phyloP scores from a whole-genome alignment of 2,113 vertebrate genomes.

The Edolisoma coerulescens region DNA sequence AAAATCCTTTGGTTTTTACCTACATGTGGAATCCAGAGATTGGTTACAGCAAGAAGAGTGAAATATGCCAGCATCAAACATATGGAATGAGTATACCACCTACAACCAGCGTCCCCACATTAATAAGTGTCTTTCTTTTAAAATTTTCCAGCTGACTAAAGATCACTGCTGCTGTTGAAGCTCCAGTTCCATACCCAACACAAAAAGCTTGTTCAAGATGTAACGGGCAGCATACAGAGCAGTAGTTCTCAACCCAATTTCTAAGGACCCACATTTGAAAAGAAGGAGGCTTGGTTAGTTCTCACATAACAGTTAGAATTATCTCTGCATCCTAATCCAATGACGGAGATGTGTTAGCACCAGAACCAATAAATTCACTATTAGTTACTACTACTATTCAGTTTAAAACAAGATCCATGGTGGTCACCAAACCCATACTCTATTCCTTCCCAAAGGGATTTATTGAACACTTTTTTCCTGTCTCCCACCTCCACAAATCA shows the following conservation, averaged over 20 bases:
- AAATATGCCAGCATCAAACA: not conserved
- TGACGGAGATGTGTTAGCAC: not conserved
- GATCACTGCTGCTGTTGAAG: not conserved
- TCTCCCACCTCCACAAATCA: not conserved
- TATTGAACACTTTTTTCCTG: not conserved
- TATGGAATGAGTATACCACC: not conserved
- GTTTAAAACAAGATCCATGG: not conserved
- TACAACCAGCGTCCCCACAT: not conserved
- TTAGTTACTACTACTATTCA: not conserved
- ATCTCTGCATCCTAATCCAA: not conserved
- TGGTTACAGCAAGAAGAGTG: not conserved
- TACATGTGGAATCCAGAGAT: not conserved
- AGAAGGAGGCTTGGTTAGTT: not conserved
- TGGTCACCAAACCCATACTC: not conserved
- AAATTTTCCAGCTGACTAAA: not conserved
- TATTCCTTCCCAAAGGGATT: not conserved
- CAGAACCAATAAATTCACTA: not conserved
- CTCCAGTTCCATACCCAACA: not conserved
- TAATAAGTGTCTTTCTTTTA: not conserved
- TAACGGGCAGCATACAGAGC: not conserved
- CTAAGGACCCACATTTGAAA: not conserved
- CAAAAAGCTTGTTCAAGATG: not conserved
- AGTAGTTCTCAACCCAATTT: not conserved
- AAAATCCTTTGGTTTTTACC: not conserved
- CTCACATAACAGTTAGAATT: not conserved